Evolutionary conservation across 37 sponge, comb jelly and placozoan genomes (phyloP), one percentile per base, ranked within the genome.

Genomic region (Halisarca cf. caerulea): DNA sequence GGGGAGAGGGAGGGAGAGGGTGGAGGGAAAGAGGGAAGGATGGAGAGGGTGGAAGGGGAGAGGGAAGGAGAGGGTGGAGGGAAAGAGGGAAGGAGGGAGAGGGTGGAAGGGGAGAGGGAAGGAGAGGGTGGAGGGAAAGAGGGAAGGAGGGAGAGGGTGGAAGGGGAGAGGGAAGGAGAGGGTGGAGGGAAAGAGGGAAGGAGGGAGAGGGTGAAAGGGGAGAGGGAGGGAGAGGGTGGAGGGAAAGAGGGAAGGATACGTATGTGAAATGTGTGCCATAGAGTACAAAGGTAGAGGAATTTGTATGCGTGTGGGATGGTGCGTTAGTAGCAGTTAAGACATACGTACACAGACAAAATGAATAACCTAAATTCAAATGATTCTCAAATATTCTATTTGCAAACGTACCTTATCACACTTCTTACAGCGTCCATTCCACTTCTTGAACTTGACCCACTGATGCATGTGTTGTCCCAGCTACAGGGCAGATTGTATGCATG

Each of bases 371-470:
- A 42, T 41, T 21, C n/a, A 37, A 20, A 25, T 41, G 28, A n/a
- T 45, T 79, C 8, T 25, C 20, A 32, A 55, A 55, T 11, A 20
- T 20, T 55, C 57, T 55, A 55, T 55, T 9, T 9, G 33, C 30
- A 1, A 15, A 74, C 77, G 21, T 39, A 74, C 89, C 59, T 51
- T 86, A 11, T 86, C 87, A 86, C 93, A 92, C 35, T 71, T 86
- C 32, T 79, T 73, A 51, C 93, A 92, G 44, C 66, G 79, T 0
- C 89, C 89, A 80, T 73, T 58, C 2, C 58, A 45, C 37, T 86
- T 88, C n/a, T 86, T 77, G 15, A 89, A 82, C 25, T 83, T 61
- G 17, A 86, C 24, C 70, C 89, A 92, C 18, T 92, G 93, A 41
- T 92, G 92, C 3, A 39, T 17, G n/a, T 74, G 77, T 39, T 40